Evolutionary conservation across 2,113 vertebrate genomes (phyloP).

Genomic region (Hippocampus guttulatus): DNA sequence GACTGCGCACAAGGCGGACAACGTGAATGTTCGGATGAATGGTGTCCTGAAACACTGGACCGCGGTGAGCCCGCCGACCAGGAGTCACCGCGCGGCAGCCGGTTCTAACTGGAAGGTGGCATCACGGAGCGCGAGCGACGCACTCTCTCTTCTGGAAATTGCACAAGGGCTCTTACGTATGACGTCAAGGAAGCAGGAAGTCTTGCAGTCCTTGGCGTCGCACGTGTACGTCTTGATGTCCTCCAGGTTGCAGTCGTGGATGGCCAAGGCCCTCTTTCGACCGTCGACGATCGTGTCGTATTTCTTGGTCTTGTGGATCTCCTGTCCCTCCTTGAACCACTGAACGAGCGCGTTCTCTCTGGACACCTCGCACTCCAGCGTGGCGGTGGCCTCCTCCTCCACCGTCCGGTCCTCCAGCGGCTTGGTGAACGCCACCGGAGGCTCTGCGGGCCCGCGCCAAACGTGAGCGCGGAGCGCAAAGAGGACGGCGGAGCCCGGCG

Average conservation of each 20-base stretch:
- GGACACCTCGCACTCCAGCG: constrained; percentile 92
- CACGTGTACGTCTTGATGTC: constrained; percentile 91
- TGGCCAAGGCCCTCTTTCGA: constrained; percentile 84
- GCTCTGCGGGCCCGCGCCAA: constrained; percentile 70
- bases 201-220: constrained; percentile 91
- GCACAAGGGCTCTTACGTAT: constrained; percentile 77
- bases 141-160: not conserved
- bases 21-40: not conserved
- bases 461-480: not conserved
- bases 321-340: constrained; percentile 91
- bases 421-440: constrained; percentile 91
- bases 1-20: not conserved
- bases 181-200: constrained; percentile 94
- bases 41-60: not conserved
- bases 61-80: too few species aligned
- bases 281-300: constrained; percentile 84
- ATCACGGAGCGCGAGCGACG: not conserved
- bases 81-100: too few species aligned
- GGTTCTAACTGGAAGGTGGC: too few species aligned
- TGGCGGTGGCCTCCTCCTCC: constrained; percentile 89
- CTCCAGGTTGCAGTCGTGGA: constrained; percentile 81
- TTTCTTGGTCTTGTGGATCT: constrained; percentile 94
- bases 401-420: constrained; percentile 96
- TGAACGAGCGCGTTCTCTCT: constrained; percentile 88
- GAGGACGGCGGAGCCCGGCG: too few species aligned